Conservation (phyloP, 2,888 invertebrate species). For the Acleris literana region DNA sequence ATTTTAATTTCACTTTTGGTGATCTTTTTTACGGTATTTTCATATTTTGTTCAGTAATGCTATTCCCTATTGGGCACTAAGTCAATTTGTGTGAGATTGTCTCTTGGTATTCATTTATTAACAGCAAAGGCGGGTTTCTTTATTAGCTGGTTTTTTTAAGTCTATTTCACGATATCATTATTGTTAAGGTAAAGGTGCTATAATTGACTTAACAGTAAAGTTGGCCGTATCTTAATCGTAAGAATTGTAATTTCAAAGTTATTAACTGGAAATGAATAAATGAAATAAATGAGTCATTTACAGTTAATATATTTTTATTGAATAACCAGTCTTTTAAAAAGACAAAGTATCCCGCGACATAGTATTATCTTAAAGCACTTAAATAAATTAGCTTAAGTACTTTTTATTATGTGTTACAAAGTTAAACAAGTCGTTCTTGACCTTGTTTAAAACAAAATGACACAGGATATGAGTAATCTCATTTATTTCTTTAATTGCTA, state of each 20-base stretch:
- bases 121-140: no score
- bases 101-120: no score
- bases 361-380: conserved; percentile 16
- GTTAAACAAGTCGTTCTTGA: conserved; percentile 27
- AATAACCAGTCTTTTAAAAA: neutral
- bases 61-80: no score
- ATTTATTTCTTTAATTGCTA: conserved; percentile 35
- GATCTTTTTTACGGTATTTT: no score
- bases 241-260: no score
- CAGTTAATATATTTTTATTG: neutral
- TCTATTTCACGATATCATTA: neutral
- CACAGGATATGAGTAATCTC: conserved; percentile 34
- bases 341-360: conserved; percentile 14
- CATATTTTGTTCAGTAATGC: no score
- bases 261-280: no score
- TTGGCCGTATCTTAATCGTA: no score
- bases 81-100: no score
- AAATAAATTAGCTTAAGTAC: conserved; percentile 22
- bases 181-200: neutral
- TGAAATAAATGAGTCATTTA: neutral
- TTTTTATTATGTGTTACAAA: conserved; percentile 20
- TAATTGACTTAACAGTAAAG: no score
- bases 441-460: conserved; percentile 26
- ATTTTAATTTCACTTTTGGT: no score
- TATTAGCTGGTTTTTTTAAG: no score